Evolutionary conservation across 2,113 vertebrate species (phyloP).

Genomic region (Proteles cristata): DNA sequence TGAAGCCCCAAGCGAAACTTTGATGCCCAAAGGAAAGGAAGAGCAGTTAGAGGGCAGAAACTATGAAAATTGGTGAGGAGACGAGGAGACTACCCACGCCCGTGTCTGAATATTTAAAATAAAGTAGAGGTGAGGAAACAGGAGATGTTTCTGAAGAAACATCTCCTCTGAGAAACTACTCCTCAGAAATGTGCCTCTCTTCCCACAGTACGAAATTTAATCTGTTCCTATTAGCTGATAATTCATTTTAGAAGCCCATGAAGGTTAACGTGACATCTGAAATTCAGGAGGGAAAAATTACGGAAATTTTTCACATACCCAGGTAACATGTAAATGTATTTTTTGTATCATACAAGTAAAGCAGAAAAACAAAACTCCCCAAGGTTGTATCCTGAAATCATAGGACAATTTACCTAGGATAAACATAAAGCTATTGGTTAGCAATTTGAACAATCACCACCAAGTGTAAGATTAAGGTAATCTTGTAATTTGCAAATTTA

Average conservation of each 20-base stretch:
- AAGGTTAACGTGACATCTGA: not conserved
- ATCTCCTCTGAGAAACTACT: not conserved
- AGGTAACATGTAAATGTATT: not conserved
- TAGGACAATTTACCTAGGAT: not conserved
- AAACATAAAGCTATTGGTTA: not conserved
- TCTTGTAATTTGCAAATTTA: not conserved
- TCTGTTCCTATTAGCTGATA: not conserved
- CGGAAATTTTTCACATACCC: conserved; percentile 6
- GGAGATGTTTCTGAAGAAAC: not conserved
- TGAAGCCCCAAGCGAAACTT: not conserved
- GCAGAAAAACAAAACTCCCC: not conserved
- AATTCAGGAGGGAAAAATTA: conserved; percentile 32
- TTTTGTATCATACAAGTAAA: conserved; percentile 33
- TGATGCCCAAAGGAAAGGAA: not conserved
- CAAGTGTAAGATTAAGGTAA: not conserved
- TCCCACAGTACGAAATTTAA: not conserved
- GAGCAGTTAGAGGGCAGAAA: not conserved
- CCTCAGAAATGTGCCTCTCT: not conserved
- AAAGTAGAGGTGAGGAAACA: not conserved
- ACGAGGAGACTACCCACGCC: not conserved
- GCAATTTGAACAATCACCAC: not conserved
- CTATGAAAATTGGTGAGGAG: not conserved
- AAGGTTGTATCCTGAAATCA: not conserved
- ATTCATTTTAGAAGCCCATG: conserved; percentile 7
- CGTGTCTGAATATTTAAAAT: not conserved